phyloP scores from a whole-genome alignment of 2,888 invertebrate genomes.

The Melanostoma mellinum region DNA sequence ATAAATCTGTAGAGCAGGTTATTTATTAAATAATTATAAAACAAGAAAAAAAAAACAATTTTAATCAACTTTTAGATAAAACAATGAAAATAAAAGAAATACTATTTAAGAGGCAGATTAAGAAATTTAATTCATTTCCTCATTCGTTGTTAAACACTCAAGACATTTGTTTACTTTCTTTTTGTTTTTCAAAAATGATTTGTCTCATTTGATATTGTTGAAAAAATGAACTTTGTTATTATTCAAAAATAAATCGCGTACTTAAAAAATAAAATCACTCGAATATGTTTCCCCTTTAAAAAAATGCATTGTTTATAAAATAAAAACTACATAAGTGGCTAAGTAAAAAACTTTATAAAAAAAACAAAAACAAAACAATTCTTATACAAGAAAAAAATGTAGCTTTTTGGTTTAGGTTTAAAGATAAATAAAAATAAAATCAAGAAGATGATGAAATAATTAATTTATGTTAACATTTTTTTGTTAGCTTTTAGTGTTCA shows the following conservation, averaged over 20 bases:
- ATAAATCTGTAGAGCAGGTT: constrained; percentile 71
- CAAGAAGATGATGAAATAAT: constrained; percentile 41
- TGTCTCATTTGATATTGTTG: constrained; percentile 47
- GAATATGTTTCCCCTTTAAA: constrained; percentile 61
- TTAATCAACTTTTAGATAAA: constrained; percentile 74
- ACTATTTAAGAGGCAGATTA: constrained; percentile 68
- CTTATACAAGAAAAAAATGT: constrained; percentile 59
- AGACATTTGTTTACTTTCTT: constrained; percentile 7
- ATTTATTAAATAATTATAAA: constrained; percentile 70
- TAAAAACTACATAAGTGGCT: constrained; percentile 54
- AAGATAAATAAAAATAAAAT: constrained; percentile 43
- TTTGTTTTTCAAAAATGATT: not conserved
- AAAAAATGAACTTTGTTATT: constrained; percentile 20
- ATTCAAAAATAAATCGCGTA: constrained; percentile 45
- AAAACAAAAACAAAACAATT: constrained; percentile 28
- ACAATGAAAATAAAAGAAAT: constrained; percentile 68
- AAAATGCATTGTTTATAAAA: constrained; percentile 58
- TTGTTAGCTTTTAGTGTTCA: constrained; percentile 73
- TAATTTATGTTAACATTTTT: constrained; percentile 70
- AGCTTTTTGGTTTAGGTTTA: constrained; percentile 69
- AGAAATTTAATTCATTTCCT: constrained; percentile 51
- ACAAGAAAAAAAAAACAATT: constrained; percentile 54
- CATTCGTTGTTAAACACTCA: constrained; percentile 42
- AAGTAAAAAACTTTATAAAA: constrained; percentile 60
- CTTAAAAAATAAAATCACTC: constrained; percentile 47